Base-by-base conservation (phyloP, 2,113 vertebrate genomes). In the Callochromis pleurospilus region DNA sequence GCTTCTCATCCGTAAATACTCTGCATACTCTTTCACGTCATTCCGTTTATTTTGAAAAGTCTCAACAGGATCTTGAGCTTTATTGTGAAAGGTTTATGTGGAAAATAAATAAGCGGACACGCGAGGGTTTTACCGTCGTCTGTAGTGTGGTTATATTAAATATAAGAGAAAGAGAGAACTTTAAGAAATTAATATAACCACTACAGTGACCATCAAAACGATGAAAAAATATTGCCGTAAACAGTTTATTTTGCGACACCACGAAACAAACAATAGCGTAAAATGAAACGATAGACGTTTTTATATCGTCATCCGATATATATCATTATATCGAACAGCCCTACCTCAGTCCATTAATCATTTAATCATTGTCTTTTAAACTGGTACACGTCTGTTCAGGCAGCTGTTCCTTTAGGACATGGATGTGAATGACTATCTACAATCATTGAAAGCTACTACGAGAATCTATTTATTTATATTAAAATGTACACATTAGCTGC, bases 1-100 rank as follows among this genome's bases (percentile, higher is more conserved):
- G 0, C 8, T n/a, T 51, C 26, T 29, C 26, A 29, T 5, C 26
- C 26, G 26, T 0, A n/a, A 51, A 51, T 5, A 51, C 0, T 51
- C 19, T n/a, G 49, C 49, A 29, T 29, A 29, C 4, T 51, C 49
- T 51, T 10, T 51, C 19, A 51, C 3, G 3, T 51, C 19, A 6
- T 53, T 53, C 49, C 1, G 9, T 53, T 53, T n/a, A 53, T 53
- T 53, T 53, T 53, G 2, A 53, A 53, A 53, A 10, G 19, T 53
- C 49, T 53, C 2, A 53, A 53, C 49, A 1, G 49, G 49, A n/a
- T n/a, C 19, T 53, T 53, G 49, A 53, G 19, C 19, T 53, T 53
- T n/a, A 53, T 10, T 53, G 19, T 53, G 49, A 53, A 53, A 53
- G 49, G 5, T 53, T 53, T 53, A 6, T n/a, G 19, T 53, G 49